These are phyloP conservation scores for Ethmia dodecea DNA, from an alignment of 2,888 invertebrate species.

Conservation along the genomic window DNA sequence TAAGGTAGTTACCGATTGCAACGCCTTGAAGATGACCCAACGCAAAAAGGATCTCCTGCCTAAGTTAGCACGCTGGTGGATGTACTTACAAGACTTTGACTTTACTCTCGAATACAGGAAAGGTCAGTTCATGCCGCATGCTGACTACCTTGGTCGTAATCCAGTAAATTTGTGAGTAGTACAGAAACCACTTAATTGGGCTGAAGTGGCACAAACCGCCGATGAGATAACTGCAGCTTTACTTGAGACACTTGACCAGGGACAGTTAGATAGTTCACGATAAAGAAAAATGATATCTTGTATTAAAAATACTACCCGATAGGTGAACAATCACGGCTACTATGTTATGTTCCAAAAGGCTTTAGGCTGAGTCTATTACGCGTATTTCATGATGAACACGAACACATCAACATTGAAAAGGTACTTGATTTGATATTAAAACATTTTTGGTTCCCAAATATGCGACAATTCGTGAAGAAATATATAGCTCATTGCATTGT, in stretches of 20 bases:
- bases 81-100: constrained; percentile 16
- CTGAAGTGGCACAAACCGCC: background rate
- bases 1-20: constrained; percentile 16
- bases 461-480: background rate
- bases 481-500: background rate
- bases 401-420: constrained; percentile 1
- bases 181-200: background rate
- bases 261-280: background rate
- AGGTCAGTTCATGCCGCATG: constrained; percentile 11
- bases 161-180: background rate
- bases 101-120: constrained; percentile 15
- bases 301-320: background rate
- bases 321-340: background rate
- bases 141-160: constrained; percentile 12
- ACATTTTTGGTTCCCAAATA: constrained; percentile 15
- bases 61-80: constrained; percentile 27
- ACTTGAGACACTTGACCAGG: background rate
- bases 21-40: constrained; percentile 15
- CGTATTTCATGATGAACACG: constrained; percentile 23
- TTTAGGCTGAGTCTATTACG: constrained; percentile 23
- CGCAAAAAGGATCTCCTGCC: constrained; percentile 17
- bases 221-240: background rate
- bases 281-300: background rate
- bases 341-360: constrained; percentile 26
- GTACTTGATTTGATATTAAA: constrained; percentile 7